These are phyloP conservation scores for Synanthedon andrenaeformis DNA, from an alignment of 2,888 invertebrate species.

Conservation along the genomic window DNA sequence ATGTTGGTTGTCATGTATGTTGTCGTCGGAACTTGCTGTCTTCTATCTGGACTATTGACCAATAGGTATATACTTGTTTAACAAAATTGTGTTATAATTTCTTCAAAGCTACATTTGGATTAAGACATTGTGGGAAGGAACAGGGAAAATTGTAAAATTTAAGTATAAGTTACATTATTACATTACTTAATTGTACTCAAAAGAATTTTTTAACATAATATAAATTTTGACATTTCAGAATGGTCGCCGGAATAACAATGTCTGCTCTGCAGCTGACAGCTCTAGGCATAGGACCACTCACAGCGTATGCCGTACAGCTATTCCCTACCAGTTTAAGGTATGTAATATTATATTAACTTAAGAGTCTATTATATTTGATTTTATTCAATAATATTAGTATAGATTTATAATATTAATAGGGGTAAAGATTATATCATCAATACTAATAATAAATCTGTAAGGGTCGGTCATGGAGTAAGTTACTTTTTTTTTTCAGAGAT, in stretches of 20 bases:
- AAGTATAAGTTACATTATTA: no score
- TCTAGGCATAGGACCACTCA: slow-evolving; percentile 50
- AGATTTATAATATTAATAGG: no score
- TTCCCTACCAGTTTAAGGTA: slow-evolving; percentile 59
- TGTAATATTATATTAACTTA: slow-evolving; percentile 2
- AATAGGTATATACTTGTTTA: slow-evolving; percentile 31
- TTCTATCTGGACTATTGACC: slow-evolving; percentile 31
- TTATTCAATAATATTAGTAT: no score
- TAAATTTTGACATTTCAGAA: slow-evolving; percentile 14
- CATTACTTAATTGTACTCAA: no score
- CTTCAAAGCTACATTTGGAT: no score
- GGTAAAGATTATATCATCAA: no score
- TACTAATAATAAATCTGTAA: no score
- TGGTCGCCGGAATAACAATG: slow-evolving; percentile 44
- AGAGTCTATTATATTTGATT: background rate
- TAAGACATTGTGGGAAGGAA: no score
- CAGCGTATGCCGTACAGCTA: slow-evolving; percentile 49
- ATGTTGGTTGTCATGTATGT: slow-evolving; percentile 39
- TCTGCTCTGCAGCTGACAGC: slow-evolving; percentile 49
- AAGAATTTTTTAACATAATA: no score
- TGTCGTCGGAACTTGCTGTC: slow-evolving; percentile 31
- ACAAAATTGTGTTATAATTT: background rate
- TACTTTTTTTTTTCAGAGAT: no score
- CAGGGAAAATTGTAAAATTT: no score
- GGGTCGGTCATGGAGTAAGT: no score